Percentiles rank a stretch among this genome's conserved stretches.
Evolutionary conservation across 2,888 invertebrate genomes (phyloP).

Genomic region (Caenorhabditis sinica): DNA sequence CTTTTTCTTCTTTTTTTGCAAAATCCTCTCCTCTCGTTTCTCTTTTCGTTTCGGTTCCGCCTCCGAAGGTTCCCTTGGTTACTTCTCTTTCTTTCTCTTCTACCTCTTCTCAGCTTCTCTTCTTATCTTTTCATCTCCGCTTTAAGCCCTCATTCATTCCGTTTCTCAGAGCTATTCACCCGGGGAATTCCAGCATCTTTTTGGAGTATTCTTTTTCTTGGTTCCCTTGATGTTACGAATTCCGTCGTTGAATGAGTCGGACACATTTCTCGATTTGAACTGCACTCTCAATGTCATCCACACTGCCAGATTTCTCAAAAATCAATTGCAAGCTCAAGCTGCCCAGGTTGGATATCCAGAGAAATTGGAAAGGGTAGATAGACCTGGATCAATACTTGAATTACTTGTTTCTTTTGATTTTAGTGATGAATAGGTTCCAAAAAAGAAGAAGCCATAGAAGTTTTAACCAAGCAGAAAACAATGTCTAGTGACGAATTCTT

Average conservation of each 20-base stretch:
- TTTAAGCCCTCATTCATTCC: constrained; percentile 28
- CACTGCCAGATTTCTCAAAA: constrained; percentile 41
- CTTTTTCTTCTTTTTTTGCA: constrained; percentile 25
- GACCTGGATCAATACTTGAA: too few species aligned
- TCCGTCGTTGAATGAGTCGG: constrained; percentile 33
- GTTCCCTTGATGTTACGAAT: constrained; percentile 28
- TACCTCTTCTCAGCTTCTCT: constrained; percentile 11
- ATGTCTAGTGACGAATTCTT: constrained; percentile 47
- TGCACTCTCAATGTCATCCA: constrained; percentile 51
- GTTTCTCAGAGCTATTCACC: constrained; percentile 18
- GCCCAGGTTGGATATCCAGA: constrained; percentile 25
- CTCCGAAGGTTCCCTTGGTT: constrained; percentile 42
- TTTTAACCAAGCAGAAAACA: constrained; percentile 8
- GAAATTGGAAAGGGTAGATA: too few species aligned
- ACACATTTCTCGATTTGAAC: constrained; percentile 31
- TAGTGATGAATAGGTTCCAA: not conserved
- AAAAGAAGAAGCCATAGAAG: constrained; percentile 26
- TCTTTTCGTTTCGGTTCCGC: constrained; percentile 28
- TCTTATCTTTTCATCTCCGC: constrained; percentile 26
- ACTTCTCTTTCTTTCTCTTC: constrained; percentile 20
- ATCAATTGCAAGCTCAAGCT: constrained; percentile 44
- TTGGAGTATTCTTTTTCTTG: too few species aligned
- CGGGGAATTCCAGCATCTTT: not conserved
- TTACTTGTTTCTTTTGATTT: too few species aligned
- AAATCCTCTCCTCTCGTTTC: constrained; percentile 14